Conservation (phyloP, 2,797 vertebrate genomes). For the Melanotaenia trifasciata region DNA sequence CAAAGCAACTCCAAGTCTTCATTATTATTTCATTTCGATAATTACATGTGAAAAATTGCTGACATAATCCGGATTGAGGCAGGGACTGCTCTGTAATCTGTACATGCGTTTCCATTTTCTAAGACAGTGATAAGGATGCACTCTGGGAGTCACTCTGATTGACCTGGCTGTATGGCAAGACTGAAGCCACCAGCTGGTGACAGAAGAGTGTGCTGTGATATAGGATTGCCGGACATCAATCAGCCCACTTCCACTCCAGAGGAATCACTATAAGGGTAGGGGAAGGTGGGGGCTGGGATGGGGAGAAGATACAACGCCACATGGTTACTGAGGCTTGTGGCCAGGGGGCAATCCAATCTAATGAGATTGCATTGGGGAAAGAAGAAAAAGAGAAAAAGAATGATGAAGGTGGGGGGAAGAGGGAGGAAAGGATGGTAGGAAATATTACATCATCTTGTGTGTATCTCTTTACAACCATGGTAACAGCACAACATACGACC, state of each 20-base stretch:
- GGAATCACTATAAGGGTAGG: conserved; percentile 59
- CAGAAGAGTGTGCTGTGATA: conserved; percentile 77
- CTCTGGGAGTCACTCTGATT: conserved; percentile 76
- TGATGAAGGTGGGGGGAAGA: conserved; percentile 46
- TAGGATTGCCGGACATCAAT: conserved; percentile 85
- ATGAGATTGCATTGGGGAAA: conserved; percentile 74
- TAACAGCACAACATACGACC: conserved; percentile 60
- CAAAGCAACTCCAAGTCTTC: conserved; percentile 14
- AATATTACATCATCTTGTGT: conserved; percentile 76
- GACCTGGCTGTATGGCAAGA: conserved; percentile 77
- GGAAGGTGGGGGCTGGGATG: conserved; percentile 13
- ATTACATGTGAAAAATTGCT: conserved; percentile 42
- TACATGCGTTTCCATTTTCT: conserved; percentile 59
- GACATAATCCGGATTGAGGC: conserved; percentile 21
- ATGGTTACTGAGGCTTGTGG: conserved; percentile 74
- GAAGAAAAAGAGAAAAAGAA: conserved; percentile 64
- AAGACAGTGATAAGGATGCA: conserved; percentile 73
- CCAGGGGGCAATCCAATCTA: conserved; percentile 78
- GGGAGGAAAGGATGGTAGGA: conserved; percentile 39
- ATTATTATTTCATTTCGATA: conserved; percentile 34
- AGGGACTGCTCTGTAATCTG: conserved; percentile 47
- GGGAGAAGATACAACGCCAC: conserved; percentile 63
- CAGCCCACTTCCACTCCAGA: conserved; percentile 77
- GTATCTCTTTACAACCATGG: conserved; percentile 66
- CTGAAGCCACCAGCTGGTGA: conserved; percentile 84